These are phyloP conservation scores for Anhinga rufa DNA, from an alignment of 2,113 vertebrate genomes.

Conservation along the genomic window DNA sequence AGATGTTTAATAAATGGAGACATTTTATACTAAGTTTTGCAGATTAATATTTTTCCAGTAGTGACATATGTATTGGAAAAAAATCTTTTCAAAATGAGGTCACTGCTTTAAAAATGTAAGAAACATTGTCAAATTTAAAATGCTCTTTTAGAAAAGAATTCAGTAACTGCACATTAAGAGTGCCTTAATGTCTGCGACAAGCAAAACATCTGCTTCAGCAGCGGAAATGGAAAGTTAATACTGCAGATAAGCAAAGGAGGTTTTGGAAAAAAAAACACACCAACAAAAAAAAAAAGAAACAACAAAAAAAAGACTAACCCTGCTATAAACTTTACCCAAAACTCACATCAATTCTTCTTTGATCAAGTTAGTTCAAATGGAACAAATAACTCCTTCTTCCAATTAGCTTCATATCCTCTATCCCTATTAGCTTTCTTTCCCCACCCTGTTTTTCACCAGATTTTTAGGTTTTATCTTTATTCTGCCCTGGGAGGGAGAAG, in stretches of 20 bases:
- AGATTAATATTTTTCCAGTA: conserved; percentile 58
- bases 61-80: conserved; percentile 52
- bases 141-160: conserved; percentile 60
- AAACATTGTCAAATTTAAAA: conserved; percentile 69
- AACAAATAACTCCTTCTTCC: conserved; percentile 35
- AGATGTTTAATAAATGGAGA: conserved; percentile 53
- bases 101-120: conserved; percentile 65
- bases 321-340: conserved; percentile 35
- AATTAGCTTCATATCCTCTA: conserved; percentile 35
- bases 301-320: not conserved
- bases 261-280: not conserved
- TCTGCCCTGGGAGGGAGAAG: not conserved
- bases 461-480: conserved; percentile 15
- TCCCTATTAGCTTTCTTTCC: not conserved
- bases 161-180: conserved; percentile 50
- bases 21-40: conserved; percentile 53
- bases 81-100: conserved; percentile 44
- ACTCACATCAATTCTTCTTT: conserved; percentile 39
- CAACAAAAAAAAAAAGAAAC: not conserved
- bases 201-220: conserved; percentile 50
- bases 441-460: not conserved
- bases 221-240: conserved; percentile 43
- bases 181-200: conserved; percentile 52
- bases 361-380: conserved; percentile 53
- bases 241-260: conserved; percentile 28